phyloP scores from a whole-genome alignment of 2,113 vertebrate species.

The Tenebrosternarchus preto region DNA sequence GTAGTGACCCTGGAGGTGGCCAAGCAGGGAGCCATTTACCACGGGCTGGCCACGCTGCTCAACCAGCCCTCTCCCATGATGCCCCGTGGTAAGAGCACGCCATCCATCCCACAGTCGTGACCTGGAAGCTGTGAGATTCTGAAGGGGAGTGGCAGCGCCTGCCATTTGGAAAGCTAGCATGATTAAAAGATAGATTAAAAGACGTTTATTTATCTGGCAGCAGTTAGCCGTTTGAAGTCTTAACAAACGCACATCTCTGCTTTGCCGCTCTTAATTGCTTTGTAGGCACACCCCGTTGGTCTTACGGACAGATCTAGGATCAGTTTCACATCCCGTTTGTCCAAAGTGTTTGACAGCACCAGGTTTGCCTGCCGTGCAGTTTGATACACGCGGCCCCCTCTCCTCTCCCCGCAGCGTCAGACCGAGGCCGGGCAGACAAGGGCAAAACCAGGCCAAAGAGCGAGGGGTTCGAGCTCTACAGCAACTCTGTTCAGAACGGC shows the following conservation, averaged over 20 bases:
- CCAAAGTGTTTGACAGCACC: background rate
- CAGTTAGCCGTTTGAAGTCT: no score
- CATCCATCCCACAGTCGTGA: background rate
- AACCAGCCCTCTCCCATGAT: conserved; percentile 97
- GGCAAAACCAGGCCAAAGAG: conserved; percentile 96
- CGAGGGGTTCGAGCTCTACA: conserved; percentile 96
- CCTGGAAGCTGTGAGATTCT: background rate
- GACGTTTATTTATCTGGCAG: no score
- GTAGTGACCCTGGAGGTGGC: conserved; percentile 97
- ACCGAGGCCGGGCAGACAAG: conserved; percentile 85
- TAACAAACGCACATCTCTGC: no score
- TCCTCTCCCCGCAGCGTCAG: conserved; percentile 73
- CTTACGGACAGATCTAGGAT: background rate
- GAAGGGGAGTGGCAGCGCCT: background rate
- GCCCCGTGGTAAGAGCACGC: conserved; percentile 82
- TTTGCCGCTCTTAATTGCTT: no score
- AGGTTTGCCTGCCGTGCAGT: background rate
- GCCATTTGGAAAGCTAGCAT: background rate
- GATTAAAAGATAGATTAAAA: background rate
- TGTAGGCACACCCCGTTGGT: background rate
- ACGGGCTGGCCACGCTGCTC: conserved; percentile 94
- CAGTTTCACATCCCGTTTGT: background rate
- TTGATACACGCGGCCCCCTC: background rate
- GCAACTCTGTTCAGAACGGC: conserved; percentile 88
- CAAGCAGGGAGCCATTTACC: conserved; percentile 97